Base-by-base conservation (phyloP, 1,140 invertebrate genomes). In the Nephotettix cincticeps region DNA sequence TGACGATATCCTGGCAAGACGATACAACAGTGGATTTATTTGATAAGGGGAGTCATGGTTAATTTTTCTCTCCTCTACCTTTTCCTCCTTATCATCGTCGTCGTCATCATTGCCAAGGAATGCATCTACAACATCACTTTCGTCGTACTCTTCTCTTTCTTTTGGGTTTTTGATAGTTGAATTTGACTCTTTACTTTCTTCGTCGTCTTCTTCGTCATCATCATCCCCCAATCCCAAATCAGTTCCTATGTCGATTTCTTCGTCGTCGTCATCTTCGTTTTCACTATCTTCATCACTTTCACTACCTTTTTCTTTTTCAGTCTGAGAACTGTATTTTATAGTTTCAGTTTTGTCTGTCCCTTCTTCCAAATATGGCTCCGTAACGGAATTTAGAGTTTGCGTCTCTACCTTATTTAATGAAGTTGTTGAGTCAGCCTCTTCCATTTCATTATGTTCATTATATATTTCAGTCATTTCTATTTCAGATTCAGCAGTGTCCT, bases 191-290 rank as follows among this genome's bases (percentile, higher is more conserved):
- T 75, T 71, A 13, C 75, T 72, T 13, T 75, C 61, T 17, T 72
- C 68, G 11, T 80, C 74, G 27, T 78, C 76, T 17, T 77, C 73
- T 58, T 82, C 80, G 17, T 79, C 77, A 0, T 76, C 76, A 11
- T 71, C 78, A n/a, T 79, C 43, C 64, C 75, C 69, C 19, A 56
- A 54, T 40, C 51, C 68, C 19, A 70, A 36, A 21, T 75, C 73
- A 69, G 61, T 29, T 4, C 74, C 11, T 28, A 45, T 21, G 21
- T 61, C 40, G 61, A 29, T 6, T 43, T 81, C 78, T 4, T 80
- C 77, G 0, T 79, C 77, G 1, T 79, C 73, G 14, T 79, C 77
- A 0, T 81, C 74, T 0, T 79, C 73, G 3, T 78, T 76, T 0
- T 72, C 72, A 2, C 76, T 72, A 6, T 76, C 56, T 63, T 73